These are phyloP conservation scores for Bombus ignitus DNA, from an alignment of 1,140 invertebrate genomes.

Conservation along the genomic window DNA sequence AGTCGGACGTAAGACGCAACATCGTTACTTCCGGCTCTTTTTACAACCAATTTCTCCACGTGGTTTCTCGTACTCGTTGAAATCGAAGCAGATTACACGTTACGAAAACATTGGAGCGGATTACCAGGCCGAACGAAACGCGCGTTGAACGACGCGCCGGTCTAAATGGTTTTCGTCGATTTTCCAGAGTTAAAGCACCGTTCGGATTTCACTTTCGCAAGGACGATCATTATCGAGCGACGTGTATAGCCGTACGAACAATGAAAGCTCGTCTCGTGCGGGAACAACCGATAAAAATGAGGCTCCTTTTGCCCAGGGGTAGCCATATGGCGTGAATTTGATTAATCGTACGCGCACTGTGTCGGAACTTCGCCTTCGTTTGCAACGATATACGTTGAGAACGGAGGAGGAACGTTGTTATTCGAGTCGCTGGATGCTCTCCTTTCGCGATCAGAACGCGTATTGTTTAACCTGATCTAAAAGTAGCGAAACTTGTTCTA, in stretches of 20 bases:
- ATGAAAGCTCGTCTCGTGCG: conserved; percentile 41
- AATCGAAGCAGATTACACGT: neutral
- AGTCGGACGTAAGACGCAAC: neutral
- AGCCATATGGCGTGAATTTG: conserved; percentile 69
- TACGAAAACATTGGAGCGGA: neutral
- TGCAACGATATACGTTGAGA: conserved; percentile 40
- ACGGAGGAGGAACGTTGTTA: conserved; percentile 34
- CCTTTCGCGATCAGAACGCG: neutral
- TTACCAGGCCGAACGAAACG: neutral
- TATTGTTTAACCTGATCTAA: neutral
- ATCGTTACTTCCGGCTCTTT: neutral
- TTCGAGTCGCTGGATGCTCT: conserved; percentile 8
- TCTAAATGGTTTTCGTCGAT: neutral
- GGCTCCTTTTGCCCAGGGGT: conserved; percentile 47
- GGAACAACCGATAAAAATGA: conserved; percentile 50
- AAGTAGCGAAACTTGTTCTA: neutral
- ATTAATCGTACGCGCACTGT: conserved; percentile 58
- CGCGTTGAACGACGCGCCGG: neutral
- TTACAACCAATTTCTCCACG: neutral
- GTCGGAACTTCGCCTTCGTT: conserved; percentile 45
- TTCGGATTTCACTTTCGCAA: conserved; percentile 52
- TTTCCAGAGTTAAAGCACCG: conserved; percentile 11
- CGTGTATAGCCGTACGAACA: conserved; percentile 20
- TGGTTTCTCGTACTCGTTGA: neutral
- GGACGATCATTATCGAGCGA: conserved; percentile 11